Evolutionary conservation across 2,888 invertebrate genomes (phyloP), one percentile per base, ranked within the genome.

Genomic region (Pyralis farinalis): DNA sequence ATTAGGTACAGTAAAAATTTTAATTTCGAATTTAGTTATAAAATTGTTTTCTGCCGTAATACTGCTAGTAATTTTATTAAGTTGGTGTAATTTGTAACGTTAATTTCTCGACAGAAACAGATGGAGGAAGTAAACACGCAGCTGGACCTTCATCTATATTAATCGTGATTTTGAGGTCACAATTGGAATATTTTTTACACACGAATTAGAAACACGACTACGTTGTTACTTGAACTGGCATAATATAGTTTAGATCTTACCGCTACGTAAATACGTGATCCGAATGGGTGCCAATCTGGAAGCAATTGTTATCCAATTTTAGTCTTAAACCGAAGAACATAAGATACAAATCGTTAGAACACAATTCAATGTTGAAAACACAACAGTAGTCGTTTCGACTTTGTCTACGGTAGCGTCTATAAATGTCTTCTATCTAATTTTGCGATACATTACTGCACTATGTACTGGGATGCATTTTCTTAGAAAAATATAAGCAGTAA

Each of bases 191-290:
- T 12, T 32, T 22, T 4, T 7, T 22, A 32, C 38, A 39, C 28
- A 32, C 39, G 9, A 33, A 27, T 33, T 12, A 28, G 27, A 37
- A 25, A 39, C 20, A 33, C 39, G 27, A 39, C 28, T 39, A 27
- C 22, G 27, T 33, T 39, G 39, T 39, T 46, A 40, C 22, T 38
- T 22, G 34, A 33, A 44, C 42, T 31, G 11, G 36, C 40, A 40
- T 46, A 46, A 49, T 44, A 44, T 38, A 25, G 42, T 44, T 46
- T 44, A 44, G 42, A 46, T 46, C 46, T 46, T 36, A 38, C 30
- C 42, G 39, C 42, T 44, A 41, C 38, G 33, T 25, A n/a, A 7
- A 12, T 35, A 49, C 49, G 49, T 49, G 49, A 25, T 22, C 29
- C 33, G 46, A 49, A 49, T 49, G 33, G n/a, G 27, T 12, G 20